phyloP scores from a whole-genome alignment of 1,140 invertebrate species.

The Leptinotarsa texana region DNA sequence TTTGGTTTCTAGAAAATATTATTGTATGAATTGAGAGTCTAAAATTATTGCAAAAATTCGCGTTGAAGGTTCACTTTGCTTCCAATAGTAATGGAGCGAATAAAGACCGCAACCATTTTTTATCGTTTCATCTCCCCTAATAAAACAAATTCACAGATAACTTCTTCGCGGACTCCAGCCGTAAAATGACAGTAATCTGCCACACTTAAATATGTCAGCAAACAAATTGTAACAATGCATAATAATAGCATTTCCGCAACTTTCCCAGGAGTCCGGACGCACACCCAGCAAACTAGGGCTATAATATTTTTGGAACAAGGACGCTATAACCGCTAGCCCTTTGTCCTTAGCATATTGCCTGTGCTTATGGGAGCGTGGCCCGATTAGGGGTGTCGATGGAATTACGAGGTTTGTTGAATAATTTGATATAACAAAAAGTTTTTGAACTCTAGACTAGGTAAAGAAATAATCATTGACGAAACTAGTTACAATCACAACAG shows the following conservation, averaged over 20 bases:
- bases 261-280: constrained; percentile 45
- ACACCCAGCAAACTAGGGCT: constrained; percentile 49
- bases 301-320: constrained; percentile 50
- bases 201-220: constrained; percentile 49
- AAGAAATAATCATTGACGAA: too few relatives aligned
- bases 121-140: constrained; percentile 14
- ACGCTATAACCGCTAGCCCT: constrained; percentile 45
- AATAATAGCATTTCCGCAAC: constrained; percentile 46
- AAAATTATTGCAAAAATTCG: too few relatives aligned
- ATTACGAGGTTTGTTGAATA: constrained; percentile 26
- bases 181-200: constrained; percentile 47
- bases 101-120: not conserved
- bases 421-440: too few relatives aligned
- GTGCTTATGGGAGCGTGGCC: constrained; percentile 50
- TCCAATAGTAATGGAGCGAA: too few relatives aligned
- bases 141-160: constrained; percentile 19
- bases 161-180: constrained; percentile 12
- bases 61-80: too few relatives aligned
- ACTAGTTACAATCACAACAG: too few relatives aligned
- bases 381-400: constrained; percentile 41
- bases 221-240: constrained; percentile 49
- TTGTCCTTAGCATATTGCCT: constrained; percentile 51
- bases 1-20: too few relatives aligned
- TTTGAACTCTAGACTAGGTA: too few relatives aligned
- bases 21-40: too few relatives aligned